phyloP scores from a whole-genome alignment of 2,113 vertebrate species.

The Hippoglossus stenolepis region DNA sequence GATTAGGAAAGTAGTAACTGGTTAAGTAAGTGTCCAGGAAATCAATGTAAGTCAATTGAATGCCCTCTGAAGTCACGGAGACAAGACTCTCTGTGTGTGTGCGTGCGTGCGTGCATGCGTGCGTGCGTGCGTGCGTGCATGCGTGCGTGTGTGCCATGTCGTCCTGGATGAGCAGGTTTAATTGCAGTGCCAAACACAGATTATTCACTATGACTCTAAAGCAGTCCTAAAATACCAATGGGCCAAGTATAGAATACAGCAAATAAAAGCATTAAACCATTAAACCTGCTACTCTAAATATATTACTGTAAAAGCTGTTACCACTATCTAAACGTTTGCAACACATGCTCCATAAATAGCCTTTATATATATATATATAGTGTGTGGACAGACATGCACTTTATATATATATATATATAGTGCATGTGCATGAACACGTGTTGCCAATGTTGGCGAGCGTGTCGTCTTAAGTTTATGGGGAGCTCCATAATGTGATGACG shows the following conservation, averaged over 20 bases:
- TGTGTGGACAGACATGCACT: too few species aligned
- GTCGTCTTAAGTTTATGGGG: background rate
- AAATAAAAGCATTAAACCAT: background rate
- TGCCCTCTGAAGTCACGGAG: too few species aligned
- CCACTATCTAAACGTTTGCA: background rate
- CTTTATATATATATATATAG: too few species aligned
- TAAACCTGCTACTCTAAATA: background rate
- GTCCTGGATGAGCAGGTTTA: too few species aligned
- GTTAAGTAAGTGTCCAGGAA: too few species aligned
- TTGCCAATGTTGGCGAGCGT: background rate
- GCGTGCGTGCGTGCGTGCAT: too few species aligned
- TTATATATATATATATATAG: background rate
- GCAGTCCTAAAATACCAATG: background rate
- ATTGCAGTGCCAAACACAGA: background rate
- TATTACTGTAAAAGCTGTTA: background rate
- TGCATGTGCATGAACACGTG: background rate
- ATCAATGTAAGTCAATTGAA: too few species aligned
- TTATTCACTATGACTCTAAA: background rate
- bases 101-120: too few species aligned
- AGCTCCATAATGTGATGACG: conserved; percentile 43
- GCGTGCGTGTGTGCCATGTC: too few species aligned
- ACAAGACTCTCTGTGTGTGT: too few species aligned
- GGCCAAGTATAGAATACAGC: background rate
- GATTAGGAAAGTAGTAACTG: background rate
- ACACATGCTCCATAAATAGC: too few species aligned